Evolutionary conservation across 2,113 vertebrate species (phyloP).

Genomic region (Cinclus mexicanus): DNA sequence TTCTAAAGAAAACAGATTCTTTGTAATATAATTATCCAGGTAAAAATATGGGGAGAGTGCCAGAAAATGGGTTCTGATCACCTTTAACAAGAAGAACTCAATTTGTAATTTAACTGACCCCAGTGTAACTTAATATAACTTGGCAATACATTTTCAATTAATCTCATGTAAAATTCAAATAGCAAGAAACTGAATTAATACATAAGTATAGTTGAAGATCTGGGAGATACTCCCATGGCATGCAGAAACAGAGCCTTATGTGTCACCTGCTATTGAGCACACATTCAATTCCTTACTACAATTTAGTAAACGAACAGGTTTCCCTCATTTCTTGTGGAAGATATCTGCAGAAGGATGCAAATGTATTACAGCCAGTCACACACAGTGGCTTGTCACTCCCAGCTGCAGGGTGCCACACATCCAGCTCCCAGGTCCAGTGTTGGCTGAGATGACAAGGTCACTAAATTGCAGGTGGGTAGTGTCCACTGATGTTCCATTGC

Average conservation of each 20-base stretch:
- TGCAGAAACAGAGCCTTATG: neutral
- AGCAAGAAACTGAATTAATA: slow-evolving; percentile 1
- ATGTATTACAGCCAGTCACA: neutral
- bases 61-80: neutral
- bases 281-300: neutral
- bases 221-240: neutral
- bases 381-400: neutral
- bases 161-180: neutral
- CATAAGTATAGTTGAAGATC: neutral
- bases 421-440: neutral
- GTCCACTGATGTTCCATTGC: neutral
- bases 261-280: neutral
- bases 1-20: neutral
- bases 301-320: neutral
- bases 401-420: neutral
- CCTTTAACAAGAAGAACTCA: neutral
- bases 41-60: neutral
- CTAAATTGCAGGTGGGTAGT: neutral
- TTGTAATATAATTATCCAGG: neutral
- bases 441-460: neutral
- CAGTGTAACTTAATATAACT: neutral
- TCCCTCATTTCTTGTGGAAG: neutral
- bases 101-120: neutral
- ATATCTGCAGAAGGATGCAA: neutral
- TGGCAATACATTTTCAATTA: neutral